Conservation (phyloP, 2,888 invertebrate species). For the Pollenia labialis region DNA sequence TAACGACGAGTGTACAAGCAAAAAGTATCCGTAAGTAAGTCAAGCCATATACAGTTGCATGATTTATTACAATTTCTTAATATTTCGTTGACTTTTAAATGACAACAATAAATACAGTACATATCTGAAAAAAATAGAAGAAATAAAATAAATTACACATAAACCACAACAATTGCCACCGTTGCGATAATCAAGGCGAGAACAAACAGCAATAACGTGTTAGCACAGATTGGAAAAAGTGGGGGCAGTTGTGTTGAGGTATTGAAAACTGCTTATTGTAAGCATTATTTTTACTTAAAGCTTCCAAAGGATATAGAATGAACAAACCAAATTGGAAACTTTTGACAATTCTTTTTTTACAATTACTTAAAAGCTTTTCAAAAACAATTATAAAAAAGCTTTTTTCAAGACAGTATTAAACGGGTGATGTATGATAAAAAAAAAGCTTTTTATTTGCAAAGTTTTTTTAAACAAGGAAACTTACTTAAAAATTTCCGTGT, state of each 20-base stretch:
- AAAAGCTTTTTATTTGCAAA: no score
- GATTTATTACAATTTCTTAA: constrained; percentile 67
- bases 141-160: background rate
- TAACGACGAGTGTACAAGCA: background rate
- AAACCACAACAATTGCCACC: constrained; percentile 61
- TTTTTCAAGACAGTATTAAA: no score
- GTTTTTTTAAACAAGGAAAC: no score
- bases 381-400: no score
- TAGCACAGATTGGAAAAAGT: background rate
- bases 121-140: constrained; percentile 14
- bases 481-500: no score
- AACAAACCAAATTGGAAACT: no score
- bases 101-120: constrained; percentile 47
- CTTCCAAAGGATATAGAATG: no score
- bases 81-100: constrained; percentile 59
- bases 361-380: no score
- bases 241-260: background rate
- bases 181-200: constrained; percentile 51
- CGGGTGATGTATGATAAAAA: no score
- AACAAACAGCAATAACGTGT: constrained; percentile 18
- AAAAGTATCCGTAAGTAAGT: constrained; percentile 20
- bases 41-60: constrained; percentile 39
- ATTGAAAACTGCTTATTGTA: background rate
- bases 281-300: no score
- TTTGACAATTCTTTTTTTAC: no score